Evolutionary conservation across 2,888 invertebrate species (phyloP).

Genomic region (Bimastos eiseni): DNA sequence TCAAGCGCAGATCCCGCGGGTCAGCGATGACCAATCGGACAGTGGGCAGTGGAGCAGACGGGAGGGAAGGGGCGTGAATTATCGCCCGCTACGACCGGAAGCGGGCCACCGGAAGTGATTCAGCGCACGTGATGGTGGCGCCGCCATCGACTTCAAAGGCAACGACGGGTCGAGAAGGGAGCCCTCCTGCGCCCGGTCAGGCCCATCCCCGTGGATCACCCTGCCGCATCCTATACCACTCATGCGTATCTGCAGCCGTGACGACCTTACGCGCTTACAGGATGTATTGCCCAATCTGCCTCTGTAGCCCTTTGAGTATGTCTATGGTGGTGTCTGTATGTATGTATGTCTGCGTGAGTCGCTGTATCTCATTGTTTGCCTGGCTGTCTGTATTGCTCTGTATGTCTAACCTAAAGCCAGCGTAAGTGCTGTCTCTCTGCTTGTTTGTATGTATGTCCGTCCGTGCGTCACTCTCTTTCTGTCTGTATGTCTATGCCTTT

Average conservation of each 20-base stretch:
- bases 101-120: background rate
- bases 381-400: background rate
- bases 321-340: no score
- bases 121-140: background rate
- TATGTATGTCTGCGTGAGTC: no score
- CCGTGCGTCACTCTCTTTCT: background rate
- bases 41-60: background rate
- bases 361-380: background rate
- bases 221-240: no score
- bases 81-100: background rate
- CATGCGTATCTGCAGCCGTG: no score
- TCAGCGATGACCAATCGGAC: conserved; percentile 6
- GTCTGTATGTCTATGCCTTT: background rate
- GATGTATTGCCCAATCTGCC: no score
- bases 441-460: background rate
- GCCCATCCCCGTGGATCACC: no score
- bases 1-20: background rate
- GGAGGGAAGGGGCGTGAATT: background rate
- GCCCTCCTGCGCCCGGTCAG: background rate
- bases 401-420: no score
- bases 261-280: no score
- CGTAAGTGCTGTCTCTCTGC: background rate
- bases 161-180: background rate
- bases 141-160: background rate
- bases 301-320: no score